Evolutionary conservation across 2,113 vertebrate species (phyloP).

Genomic region (Gallinago media): DNA sequence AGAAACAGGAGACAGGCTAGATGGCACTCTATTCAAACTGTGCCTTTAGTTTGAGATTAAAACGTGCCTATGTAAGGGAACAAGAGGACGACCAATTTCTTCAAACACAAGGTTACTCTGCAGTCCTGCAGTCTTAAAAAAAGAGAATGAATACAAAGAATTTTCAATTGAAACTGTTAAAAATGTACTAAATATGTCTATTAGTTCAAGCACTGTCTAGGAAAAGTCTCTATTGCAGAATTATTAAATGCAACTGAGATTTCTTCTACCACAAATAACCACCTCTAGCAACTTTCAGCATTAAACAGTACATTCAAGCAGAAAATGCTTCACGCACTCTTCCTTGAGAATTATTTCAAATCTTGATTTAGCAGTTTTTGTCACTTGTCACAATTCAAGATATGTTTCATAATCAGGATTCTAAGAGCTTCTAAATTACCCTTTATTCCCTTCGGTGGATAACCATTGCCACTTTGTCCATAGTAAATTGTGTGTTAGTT

Average conservation of each 20-base stretch:
- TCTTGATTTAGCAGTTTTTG: background rate
- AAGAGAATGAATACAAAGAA: background rate
- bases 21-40: background rate
- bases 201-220: background rate
- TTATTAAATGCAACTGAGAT: background rate
- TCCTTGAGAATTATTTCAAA: background rate
- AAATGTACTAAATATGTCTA: background rate
- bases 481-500: background rate
- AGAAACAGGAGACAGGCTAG: background rate
- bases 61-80: background rate
- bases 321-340: background rate
- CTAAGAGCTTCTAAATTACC: background rate
- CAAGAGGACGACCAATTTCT: conserved; percentile 83
- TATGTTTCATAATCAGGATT: background rate
- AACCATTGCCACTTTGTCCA: background rate
- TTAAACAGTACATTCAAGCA: background rate
- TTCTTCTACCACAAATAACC: background rate
- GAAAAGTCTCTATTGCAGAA: background rate
- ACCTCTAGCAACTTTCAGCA: background rate
- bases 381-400: background rate
- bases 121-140: conserved; percentile 68
- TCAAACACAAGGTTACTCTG: conserved; percentile 92
- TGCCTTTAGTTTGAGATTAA: background rate
- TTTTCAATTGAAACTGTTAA: background rate
- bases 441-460: background rate